Base-by-base conservation (phyloP, 2,888 invertebrate species). In the Nomada fucata region DNA sequence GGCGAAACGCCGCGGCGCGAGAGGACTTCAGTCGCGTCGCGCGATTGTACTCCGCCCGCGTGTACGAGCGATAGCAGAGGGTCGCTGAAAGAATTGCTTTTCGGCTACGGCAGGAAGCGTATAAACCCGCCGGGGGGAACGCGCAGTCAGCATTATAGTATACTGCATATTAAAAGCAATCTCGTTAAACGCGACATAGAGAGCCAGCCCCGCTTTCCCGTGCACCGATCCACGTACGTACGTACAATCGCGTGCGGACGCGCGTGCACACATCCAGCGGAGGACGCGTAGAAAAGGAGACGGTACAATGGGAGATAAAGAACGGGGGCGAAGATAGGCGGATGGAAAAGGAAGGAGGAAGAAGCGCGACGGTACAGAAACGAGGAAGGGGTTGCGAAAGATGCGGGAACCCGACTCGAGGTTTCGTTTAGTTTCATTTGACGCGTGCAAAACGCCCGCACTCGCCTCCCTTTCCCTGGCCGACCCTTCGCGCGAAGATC, bases 91-190 rank as follows among this genome's bases (percentile, higher is more conserved):
- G 84, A 86, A 86, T 84, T 80, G 79, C 84, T 78, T 83, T 81
- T 85, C 59, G 80, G 82, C 74, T 59, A 44, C 69, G 69, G 42
- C 18, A 44, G 53, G 77, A 68, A 68, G 65, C 69, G 44, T 63
- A 70, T 79, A 76, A 79, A 82, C 79, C 76, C 74, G 57, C n/a
- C 47, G 44, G 47, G 63, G 63, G 72, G 72, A 50, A 61, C 57
- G 75, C 63, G 79, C 74, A 82, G 63, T 74, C 77, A 72, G 79
- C 76, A 79, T 84, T 85, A 78, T 78, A 76, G 79, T 81, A 79
- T 82, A 86, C 77, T 76, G 83, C 83, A 82, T 86, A 88, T 88
- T 88, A 88, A 88, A 86, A 74, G 83, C 78, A 79, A 85, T 85
- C 88, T 85, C 83, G 82, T 88, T 88, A 86, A 86, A 75, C 79